Conservation (phyloP, 2,888 invertebrate species). For the Girardia tigrina region DNA sequence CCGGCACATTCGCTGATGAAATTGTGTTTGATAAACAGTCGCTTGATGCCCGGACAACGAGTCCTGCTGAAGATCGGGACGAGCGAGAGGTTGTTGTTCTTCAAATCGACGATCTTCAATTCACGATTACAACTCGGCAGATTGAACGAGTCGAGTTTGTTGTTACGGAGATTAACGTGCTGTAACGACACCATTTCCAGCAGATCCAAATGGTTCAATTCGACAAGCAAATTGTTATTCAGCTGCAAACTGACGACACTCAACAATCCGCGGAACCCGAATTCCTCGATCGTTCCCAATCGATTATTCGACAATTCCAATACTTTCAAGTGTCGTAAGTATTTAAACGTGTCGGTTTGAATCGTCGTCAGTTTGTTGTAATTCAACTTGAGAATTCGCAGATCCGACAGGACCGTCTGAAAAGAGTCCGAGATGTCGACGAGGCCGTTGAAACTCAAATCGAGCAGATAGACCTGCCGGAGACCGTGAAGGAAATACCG, state of each 20-base stretch:
- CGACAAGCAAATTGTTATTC: not conserved
- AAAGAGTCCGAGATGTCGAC: not conserved
- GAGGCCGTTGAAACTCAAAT: not conserved
- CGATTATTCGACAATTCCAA: not conserved
- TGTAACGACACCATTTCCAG: not conserved
- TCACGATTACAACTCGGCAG: not conserved
- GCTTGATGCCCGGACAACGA: not conserved
- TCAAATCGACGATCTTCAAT: not conserved
- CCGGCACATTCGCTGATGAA: not conserved
- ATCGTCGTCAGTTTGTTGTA: not conserved
- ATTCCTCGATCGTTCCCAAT: not conserved
- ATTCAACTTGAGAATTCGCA: conserved; percentile 1
- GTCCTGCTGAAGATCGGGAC: not conserved
- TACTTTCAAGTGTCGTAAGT: not conserved
- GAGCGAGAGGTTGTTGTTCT: not conserved
- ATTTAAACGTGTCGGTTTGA: not conserved
- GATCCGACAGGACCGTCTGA: not conserved
- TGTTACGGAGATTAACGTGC: not conserved
- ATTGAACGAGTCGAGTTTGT: not conserved
- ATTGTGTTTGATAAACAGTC: not conserved
- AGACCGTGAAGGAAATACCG: not conserved
- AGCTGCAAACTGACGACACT: not conserved
- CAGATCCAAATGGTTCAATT: not conserved
- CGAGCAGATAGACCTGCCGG: not conserved
- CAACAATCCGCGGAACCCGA: not conserved